Conservation (phyloP, 2,888 invertebrate species). For the Xanthorhoe designata region DNA sequence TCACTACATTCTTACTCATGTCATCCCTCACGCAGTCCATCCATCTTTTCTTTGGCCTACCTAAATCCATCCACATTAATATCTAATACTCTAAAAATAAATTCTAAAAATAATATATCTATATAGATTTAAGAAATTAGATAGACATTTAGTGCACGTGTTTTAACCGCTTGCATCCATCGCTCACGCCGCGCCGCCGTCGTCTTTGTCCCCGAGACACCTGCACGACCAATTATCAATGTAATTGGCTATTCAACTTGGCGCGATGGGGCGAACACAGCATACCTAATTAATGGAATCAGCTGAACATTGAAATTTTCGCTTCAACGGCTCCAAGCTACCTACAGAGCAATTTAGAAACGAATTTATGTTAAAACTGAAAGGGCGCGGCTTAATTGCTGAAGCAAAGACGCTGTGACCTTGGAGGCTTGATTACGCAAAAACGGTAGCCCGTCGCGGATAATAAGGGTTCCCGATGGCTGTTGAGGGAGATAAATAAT, state of each 20-base stretch:
- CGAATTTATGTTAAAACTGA: constrained; percentile 62
- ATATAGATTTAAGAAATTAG: background rate
- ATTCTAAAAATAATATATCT: too few species aligned
- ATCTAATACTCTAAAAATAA: too few species aligned
- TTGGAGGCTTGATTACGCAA: constrained; percentile 48
- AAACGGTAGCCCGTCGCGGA: constrained; percentile 44
- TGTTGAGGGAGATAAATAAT: constrained; percentile 44
- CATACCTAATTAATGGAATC: constrained; percentile 81
- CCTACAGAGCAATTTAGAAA: constrained; percentile 55
- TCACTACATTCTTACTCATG: too few species aligned
- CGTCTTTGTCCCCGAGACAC: constrained; percentile 76
- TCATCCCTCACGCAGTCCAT: too few species aligned
- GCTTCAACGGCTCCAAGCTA: constrained; percentile 64
- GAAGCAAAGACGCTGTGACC: constrained; percentile 45
- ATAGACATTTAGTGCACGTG: background rate
- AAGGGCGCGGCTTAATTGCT: constrained; percentile 47
- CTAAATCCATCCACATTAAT: too few species aligned
- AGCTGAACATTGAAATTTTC: constrained; percentile 82
- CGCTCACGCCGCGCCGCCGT: constrained; percentile 38
- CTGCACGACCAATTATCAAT: constrained; percentile 82
- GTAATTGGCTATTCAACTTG: constrained; percentile 83
- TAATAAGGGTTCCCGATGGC: constrained; percentile 40
- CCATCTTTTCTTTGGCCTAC: too few species aligned
- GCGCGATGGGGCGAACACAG: constrained; percentile 74
- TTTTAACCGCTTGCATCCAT: constrained; percentile 11